phyloP scores from a whole-genome alignment of 2,113 vertebrate species.

The Pogonocichla stellata region DNA sequence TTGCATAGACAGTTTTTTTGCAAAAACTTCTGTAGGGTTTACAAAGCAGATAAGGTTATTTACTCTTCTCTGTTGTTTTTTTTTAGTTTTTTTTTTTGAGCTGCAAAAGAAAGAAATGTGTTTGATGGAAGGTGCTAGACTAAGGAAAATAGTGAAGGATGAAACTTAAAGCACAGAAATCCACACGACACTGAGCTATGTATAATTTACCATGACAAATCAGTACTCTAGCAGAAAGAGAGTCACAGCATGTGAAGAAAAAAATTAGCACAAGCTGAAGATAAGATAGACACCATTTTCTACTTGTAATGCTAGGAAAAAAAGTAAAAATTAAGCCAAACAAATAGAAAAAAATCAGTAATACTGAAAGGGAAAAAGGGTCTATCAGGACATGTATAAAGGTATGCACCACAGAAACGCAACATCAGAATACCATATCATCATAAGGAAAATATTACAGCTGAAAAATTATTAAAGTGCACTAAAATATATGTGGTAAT shows the following conservation, averaged over 20 bases:
- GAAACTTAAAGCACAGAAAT: constrained; percentile 18
- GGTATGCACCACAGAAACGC: neutral
- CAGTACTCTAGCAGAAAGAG: constrained; percentile 21
- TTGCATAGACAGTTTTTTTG: neutral
- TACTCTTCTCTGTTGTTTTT: neutral
- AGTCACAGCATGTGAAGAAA: constrained; percentile 45
- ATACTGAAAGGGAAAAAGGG: neutral
- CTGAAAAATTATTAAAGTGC: neutral
- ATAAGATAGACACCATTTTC: constrained; percentile 3
- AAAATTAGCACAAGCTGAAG: constrained; percentile 28
- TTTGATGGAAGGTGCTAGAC: neutral
- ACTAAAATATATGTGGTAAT: neutral
- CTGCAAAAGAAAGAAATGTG: neutral
- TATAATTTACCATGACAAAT: constrained; percentile 60
- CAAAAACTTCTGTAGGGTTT: neutral
- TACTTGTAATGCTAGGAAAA: neutral
- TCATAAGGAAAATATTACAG: neutral
- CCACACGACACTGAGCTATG: neutral
- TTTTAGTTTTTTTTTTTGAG: neutral
- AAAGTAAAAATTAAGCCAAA: neutral
- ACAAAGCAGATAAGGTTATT: neutral
- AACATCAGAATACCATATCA: neutral
- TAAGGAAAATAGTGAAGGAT: neutral
- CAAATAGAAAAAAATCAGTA: neutral
- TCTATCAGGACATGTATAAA: neutral